Evolutionary conservation across 2,888 invertebrate genomes (phyloP), one percentile per base, ranked within the genome.

Genomic region (Caenorhabditis drosophilae): DNA sequence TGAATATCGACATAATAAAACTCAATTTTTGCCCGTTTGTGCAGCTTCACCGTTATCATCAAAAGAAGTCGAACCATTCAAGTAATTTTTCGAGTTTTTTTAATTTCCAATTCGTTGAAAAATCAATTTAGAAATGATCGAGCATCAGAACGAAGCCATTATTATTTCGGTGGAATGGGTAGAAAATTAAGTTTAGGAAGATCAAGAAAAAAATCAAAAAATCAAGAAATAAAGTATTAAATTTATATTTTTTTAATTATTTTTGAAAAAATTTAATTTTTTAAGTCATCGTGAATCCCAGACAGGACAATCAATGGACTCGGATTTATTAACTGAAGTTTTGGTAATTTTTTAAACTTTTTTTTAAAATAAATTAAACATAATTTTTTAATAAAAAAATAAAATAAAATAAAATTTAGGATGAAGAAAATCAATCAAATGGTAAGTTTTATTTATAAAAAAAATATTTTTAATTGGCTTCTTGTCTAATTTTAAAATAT

Each of bases 1-100:
- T 55, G 77, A 79, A 41, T 73, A 71, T 38, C 42, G 75, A n/a
- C 69, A 60, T 59, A 75, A 71, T 41, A 54, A 62, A 22, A 76
- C 69, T 15, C 66, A 71, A 31, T 70, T 68, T 18, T 57, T 76
- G 23, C 72, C 72, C 4, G 76, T 76, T 26, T 72, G 72, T 49
- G 76, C 76, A 11, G 76, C 76, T 4, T 48, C 67, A 15, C 76
- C 76, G 12, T 41, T 73, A 42, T 45, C 45, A 12, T 59, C 59
- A 4, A 59, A 64, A 44, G 57, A 64, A 40, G 63, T 64, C 11
- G 63, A 64, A 41, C 63, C 63, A 20, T 64, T 64, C 45, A 64
- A 64, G 63, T 64, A 11, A 57, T 53, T 45, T 22, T 36, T n/a
- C 16, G 34, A 16, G 7, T 16, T 23, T 34, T 18, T 26, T 4